phyloP scores from a whole-genome alignment of 1,140 invertebrate species.

The Cyclargus thomasi region DNA sequence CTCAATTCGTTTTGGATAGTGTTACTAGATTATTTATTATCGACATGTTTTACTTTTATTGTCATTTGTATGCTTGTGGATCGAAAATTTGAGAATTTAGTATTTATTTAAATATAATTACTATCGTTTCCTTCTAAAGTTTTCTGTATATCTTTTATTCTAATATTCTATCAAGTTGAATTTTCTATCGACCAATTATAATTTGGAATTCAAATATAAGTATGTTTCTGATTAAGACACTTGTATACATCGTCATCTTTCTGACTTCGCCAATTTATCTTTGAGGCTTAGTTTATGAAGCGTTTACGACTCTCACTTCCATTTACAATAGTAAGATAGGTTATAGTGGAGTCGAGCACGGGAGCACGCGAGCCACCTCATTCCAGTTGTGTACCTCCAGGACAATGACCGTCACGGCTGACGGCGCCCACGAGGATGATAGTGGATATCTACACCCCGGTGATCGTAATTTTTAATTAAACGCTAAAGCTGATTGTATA shows the following conservation, averaged over 20 bases:
- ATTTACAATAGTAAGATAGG: not conserved
- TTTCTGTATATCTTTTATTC: no score
- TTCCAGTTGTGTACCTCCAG: slow-evolving; percentile 27
- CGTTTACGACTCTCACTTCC: not conserved
- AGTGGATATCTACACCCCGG: slow-evolving; percentile 23
- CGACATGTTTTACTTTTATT: not conserved
- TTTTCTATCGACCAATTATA: no score
- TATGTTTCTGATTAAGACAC: no score
- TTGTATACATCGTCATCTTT: no score
- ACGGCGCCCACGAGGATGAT: slow-evolving; percentile 33
- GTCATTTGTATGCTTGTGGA: not conserved
- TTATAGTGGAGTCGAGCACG: not conserved
- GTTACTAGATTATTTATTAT: slow-evolving; percentile 25
- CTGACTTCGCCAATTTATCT: no score
- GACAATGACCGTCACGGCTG: slow-evolving; percentile 44
- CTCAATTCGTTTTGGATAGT: slow-evolving; percentile 20
- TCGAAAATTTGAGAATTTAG: no score
- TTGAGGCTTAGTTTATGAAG: not conserved
- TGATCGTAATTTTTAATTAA: slow-evolving; percentile 13
- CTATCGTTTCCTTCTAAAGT: no score
- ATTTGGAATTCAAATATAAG: no score
- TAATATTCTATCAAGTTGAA: no score
- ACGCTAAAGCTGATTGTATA: slow-evolving; percentile 5
- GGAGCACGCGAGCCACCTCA: not conserved
- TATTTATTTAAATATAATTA: no score